Evolutionary conservation across 2,888 invertebrate genomes (phyloP).

Genomic region (Eilema depressum): DNA sequence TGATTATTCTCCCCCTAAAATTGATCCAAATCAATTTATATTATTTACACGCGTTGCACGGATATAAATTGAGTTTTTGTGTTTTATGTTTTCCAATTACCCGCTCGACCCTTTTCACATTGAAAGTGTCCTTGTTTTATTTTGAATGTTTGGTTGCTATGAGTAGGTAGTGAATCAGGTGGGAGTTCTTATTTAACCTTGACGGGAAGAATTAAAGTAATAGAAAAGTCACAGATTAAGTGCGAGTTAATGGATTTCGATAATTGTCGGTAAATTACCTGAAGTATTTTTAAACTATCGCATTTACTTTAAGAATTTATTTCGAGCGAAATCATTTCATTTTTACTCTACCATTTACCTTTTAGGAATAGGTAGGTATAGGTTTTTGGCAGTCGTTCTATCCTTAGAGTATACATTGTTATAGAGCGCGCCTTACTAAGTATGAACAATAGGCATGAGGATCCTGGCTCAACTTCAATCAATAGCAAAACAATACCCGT

Average conservation of each 20-base stretch:
- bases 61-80: constrained; percentile 68
- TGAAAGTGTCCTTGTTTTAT: constrained; percentile 53
- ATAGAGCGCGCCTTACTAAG: too few species aligned
- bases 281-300: too few species aligned
- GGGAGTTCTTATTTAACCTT: constrained; percentile 31
- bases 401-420: too few species aligned
- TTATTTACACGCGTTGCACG: constrained; percentile 59
- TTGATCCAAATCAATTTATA: constrained; percentile 71
- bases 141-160: constrained; percentile 48
- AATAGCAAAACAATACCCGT: too few species aligned
- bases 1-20: constrained; percentile 69
- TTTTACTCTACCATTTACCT: too few species aligned
- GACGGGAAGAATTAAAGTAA: constrained; percentile 30
- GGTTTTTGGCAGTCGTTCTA: too few species aligned
- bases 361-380: too few species aligned
- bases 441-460: too few species aligned
- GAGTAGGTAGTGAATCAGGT: constrained; percentile 40
- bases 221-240: constrained; percentile 22
- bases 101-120: constrained; percentile 55
- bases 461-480: too few species aligned
- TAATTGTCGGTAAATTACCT: too few species aligned
- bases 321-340: too few species aligned
- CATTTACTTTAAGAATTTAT: too few species aligned
- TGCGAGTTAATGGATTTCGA: constrained; percentile 10
- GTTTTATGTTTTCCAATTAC: constrained; percentile 67